Conservation (phyloP, 2,888 invertebrate species). For the Lycocerus yunnanus region DNA sequence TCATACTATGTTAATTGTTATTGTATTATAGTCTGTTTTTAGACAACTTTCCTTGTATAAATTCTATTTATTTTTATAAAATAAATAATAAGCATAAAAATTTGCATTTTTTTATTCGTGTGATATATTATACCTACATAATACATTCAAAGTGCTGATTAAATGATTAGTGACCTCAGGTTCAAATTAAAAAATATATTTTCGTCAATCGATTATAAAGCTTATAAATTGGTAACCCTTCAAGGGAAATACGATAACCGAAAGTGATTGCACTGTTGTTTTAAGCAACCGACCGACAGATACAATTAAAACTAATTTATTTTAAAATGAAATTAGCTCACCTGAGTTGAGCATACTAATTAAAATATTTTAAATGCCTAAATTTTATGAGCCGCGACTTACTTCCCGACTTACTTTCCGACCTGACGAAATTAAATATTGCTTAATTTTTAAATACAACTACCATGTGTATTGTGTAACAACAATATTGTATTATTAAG, state of each 20-base stretch:
- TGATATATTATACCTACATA: too few species aligned
- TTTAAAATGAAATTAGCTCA: not conserved
- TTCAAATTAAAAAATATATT: too few species aligned
- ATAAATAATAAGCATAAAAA: not conserved
- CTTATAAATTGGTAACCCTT: not conserved
- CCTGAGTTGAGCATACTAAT: not conserved
- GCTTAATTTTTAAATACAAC: not conserved
- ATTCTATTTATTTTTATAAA: slow-evolving; percentile 1
- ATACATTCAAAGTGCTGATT: too few species aligned
- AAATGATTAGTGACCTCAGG: too few species aligned
- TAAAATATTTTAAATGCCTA: not conserved
- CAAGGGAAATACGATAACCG: not conserved
- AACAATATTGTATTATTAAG: not conserved
- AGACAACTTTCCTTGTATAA: not conserved
- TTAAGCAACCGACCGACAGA: not conserved
- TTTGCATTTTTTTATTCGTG: too few species aligned
- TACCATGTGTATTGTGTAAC: not conserved
- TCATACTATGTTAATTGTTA: not conserved
- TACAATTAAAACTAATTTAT: not conserved
- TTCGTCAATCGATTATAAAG: too few species aligned
- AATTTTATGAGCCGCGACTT: not conserved
- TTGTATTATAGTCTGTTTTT: not conserved
- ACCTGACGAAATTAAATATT: not conserved
- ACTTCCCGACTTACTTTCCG: not conserved
- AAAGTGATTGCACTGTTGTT: not conserved